Evolutionary conservation across 1,140 invertebrate species (phyloP).

Genomic region (Drosophila sproati): DNA sequence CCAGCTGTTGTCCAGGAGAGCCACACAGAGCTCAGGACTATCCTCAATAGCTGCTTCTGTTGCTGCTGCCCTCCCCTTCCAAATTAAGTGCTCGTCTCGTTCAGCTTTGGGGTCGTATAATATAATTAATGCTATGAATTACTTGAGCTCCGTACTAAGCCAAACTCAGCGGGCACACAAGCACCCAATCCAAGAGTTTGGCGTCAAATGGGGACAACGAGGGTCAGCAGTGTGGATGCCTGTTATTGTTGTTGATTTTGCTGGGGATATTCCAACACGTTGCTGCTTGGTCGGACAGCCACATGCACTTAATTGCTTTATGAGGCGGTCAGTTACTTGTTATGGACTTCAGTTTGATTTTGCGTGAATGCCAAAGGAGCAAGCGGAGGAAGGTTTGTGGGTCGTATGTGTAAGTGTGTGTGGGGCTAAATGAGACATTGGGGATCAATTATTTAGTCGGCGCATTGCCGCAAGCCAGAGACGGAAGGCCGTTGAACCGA

Average conservation of each 20-base stretch:
- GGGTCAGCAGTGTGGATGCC: slow-evolving; percentile 29
- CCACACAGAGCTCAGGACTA: neutral
- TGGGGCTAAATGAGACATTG: slow-evolving; percentile 64
- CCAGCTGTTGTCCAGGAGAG: slow-evolving; percentile 1
- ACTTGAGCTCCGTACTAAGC: slow-evolving; percentile 60
- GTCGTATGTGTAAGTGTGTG: slow-evolving; percentile 19
- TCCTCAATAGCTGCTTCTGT: neutral
- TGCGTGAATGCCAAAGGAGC: slow-evolving; percentile 39
- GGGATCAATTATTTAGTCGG: slow-evolving; percentile 77
- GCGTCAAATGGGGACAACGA: slow-evolving; percentile 4
- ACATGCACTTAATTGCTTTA: slow-evolving; percentile 83
- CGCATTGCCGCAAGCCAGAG: slow-evolving; percentile 57
- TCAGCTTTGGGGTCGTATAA: slow-evolving; percentile 58
- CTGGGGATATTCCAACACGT: slow-evolving; percentile 69
- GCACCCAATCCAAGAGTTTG: slow-evolving; percentile 12
- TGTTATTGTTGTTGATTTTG: slow-evolving; percentile 14
- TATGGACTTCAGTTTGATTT: slow-evolving; percentile 82
- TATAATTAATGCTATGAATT: slow-evolving; percentile 81
- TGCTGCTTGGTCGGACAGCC: slow-evolving; percentile 81
- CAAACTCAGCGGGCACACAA: slow-evolving; percentile 34
- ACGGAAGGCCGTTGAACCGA: slow-evolving; percentile 60
- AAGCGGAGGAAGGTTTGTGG: slow-evolving; percentile 6
- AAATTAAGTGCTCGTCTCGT: slow-evolving; percentile 1
- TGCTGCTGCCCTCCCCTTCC: neutral
- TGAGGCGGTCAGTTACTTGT: slow-evolving; percentile 79